Conservation (phyloP, 2,113 vertebrate species). For the Oceanites oceanicus region DNA sequence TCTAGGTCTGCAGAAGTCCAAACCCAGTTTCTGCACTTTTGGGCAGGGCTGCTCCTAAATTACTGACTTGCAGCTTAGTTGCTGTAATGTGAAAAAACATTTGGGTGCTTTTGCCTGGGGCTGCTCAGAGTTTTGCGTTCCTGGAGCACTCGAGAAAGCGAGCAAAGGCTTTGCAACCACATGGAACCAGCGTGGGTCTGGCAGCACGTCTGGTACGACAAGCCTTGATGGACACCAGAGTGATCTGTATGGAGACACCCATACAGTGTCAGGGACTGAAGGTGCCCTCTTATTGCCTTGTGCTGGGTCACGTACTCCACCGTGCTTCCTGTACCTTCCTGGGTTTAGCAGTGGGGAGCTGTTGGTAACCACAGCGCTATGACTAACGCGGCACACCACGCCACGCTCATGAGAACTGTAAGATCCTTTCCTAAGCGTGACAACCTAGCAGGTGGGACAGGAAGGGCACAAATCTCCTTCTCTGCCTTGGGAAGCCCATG, state of each 20-base stretch:
- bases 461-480: neutral
- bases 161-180: neutral
- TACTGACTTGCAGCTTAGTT: neutral
- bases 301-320: neutral
- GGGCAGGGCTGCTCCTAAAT: neutral
- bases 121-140: neutral
- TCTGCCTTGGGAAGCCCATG: neutral
- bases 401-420: neutral
- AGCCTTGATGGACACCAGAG: neutral
- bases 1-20: neutral
- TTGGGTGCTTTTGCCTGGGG: neutral
- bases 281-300: neutral
- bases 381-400: rapidly evolving
- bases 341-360: neutral
- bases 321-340: neutral
- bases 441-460: neutral
- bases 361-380: neutral
- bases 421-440: neutral
- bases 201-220: neutral
- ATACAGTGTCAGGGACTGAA: neutral
- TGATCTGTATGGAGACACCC: neutral
- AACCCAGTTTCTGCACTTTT: neutral
- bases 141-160: neutral
- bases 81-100: neutral
- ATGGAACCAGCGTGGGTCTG: neutral